Conservation (phyloP, 2,797 vertebrate species). For the Spheniscus humboldti region DNA sequence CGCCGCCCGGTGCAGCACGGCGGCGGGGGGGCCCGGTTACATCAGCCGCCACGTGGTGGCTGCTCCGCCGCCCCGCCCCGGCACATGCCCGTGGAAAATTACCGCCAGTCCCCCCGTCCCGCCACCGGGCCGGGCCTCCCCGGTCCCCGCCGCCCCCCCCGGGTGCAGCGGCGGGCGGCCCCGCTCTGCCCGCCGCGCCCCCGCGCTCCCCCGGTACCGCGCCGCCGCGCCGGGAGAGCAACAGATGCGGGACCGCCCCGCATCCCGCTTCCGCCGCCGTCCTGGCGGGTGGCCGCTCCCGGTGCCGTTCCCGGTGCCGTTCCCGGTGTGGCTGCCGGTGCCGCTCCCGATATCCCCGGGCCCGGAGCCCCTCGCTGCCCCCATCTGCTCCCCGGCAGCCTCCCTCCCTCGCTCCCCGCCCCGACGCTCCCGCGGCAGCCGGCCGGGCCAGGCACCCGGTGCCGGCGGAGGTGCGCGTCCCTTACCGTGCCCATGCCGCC, state of each 20-base stretch:
- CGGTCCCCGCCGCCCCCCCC: background rate
- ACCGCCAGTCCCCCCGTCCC: conserved; percentile 46
- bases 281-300: background rate
- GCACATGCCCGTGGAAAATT: conserved; percentile 73
- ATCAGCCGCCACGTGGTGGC: conserved; percentile 74
- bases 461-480: background rate
- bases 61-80: conserved; percentile 57
- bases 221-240: background rate
- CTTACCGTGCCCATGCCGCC: conserved; percentile 38
- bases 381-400: background rate
- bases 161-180: background rate
- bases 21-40: conserved; percentile 54
- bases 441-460: background rate
- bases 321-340: background rate
- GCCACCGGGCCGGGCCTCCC: conserved; percentile 25
- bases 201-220: background rate
- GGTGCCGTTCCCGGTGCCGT: background rate
- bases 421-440: background rate
- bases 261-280: background rate
- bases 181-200: background rate
- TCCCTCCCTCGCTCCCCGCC: background rate
- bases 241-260: conserved; percentile 33
- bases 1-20: conserved; percentile 29
- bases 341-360: background rate
- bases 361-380: background rate